Evolutionary conservation across 92 coral and sea anemone genomes (phyloP).

Genomic region (Paramuricea clavata): DNA sequence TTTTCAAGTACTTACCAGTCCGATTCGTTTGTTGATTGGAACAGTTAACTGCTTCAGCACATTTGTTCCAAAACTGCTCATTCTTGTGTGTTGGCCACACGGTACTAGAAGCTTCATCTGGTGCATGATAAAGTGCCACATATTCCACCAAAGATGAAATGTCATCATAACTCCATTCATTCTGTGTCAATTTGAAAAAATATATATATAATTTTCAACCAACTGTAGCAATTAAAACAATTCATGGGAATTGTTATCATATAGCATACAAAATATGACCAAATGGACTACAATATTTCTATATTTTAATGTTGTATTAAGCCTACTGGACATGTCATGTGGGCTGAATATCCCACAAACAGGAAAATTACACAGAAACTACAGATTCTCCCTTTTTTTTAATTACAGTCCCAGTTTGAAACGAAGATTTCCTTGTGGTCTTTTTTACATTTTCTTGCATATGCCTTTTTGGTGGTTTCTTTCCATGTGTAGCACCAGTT

Average conservation of each 20-base stretch:
- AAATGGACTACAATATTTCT: no score
- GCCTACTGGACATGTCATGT: no score
- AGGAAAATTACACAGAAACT: background rate
- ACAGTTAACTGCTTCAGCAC: conserved; percentile 7
- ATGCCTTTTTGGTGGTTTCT: conserved; percentile 23
- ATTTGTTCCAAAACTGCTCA: background rate
- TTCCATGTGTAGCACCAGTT: conserved; percentile 41
- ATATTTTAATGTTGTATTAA: no score
- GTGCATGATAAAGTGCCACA: conserved; percentile 46
- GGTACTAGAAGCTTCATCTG: background rate
- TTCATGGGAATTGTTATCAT: background rate
- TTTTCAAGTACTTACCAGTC: conserved; percentile 36
- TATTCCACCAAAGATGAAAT: conserved; percentile 24
- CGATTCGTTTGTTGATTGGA: conserved; percentile 18
- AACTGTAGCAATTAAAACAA: background rate
- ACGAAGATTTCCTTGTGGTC: background rate
- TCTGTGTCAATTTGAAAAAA: background rate
- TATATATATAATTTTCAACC: background rate
- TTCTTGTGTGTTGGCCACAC: conserved; percentile 43
- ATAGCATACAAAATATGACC: background rate
- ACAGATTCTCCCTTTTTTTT: background rate
- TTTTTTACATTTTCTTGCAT: background rate
- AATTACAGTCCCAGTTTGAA: background rate
- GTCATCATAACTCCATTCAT: background rate
- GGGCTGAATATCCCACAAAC: no score